Percentiles rank a stretch among this genome's conserved stretches.
Evolutionary conservation across 92 coral and sea anemone species (phyloP).

Genomic region (Parazoanthus atlanticus): DNA sequence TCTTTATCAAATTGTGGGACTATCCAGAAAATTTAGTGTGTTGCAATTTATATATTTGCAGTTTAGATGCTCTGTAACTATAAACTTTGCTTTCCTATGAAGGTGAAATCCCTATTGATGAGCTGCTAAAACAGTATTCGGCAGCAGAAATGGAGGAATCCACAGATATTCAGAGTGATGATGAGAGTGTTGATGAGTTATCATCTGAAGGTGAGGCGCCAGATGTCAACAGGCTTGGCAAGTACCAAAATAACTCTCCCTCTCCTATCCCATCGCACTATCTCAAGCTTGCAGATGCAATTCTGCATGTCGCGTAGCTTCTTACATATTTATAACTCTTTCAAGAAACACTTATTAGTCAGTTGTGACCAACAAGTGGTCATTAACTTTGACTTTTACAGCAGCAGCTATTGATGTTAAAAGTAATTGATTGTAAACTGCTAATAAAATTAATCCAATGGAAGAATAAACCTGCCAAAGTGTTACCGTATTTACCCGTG

Average conservation of each 20-base stretch:
- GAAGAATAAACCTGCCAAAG: too few relatives aligned
- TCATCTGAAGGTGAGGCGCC: slow-evolving; percentile 71
- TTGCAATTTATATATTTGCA: not conserved
- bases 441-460: too few relatives aligned
- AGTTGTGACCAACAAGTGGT: too few relatives aligned
- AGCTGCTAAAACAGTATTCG: slow-evolving; percentile 81
- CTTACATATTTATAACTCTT: too few relatives aligned
- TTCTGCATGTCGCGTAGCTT: too few relatives aligned
- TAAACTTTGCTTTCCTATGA: not conserved
- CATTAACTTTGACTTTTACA: too few relatives aligned
- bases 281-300: too few relatives aligned
- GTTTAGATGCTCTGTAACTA: too few relatives aligned
- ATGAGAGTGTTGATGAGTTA: slow-evolving; percentile 63
- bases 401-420: too few relatives aligned
- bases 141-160: slow-evolving; percentile 77
- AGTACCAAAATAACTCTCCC: not conserved
- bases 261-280: not conserved
- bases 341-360: too few relatives aligned
- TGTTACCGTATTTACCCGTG: slow-evolving; percentile 8
- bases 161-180: slow-evolving; percentile 76
- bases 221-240: slow-evolving; percentile 8
- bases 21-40: not conserved
- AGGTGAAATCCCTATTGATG: slow-evolving; percentile 98
- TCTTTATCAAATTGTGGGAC: not conserved
- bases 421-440: too few relatives aligned